phyloP scores from a whole-genome alignment of 1,140 invertebrate species.

The Philotrypesis tridentata region DNA sequence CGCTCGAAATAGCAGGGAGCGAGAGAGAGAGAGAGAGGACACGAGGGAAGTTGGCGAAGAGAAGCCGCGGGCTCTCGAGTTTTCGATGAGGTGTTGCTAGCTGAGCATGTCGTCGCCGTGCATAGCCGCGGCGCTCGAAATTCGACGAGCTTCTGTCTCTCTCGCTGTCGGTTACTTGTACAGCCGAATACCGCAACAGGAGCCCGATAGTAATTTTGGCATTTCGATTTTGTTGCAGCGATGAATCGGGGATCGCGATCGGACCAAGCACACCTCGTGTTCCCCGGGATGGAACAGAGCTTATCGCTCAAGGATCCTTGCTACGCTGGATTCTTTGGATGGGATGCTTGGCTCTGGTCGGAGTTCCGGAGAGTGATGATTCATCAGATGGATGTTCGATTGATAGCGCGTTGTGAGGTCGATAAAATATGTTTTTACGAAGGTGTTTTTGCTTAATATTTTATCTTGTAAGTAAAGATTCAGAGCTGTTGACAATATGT shows the following conservation, averaged over 20 bases:
- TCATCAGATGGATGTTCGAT: too few species aligned
- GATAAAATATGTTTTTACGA: too few species aligned
- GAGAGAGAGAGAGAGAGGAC: conserved; percentile 2
- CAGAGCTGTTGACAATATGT: too few species aligned
- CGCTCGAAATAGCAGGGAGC: background rate
- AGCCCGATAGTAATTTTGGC: background rate
- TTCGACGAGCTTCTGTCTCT: conserved; percentile 32
- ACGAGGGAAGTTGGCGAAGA: conserved; percentile 22
- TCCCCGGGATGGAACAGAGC: background rate
- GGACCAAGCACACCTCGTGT: background rate
- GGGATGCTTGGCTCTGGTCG: too few species aligned
- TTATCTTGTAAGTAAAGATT: too few species aligned
- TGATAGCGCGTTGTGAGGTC: too few species aligned
- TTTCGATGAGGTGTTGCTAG: conserved; percentile 2
- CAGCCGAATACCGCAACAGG: conserved; percentile 25
- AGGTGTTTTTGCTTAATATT: too few species aligned
- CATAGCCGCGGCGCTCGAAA: conserved; percentile 22
- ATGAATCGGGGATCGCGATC: background rate
- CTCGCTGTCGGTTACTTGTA: too few species aligned
- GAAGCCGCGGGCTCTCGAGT: conserved; percentile 12
- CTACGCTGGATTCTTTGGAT: too few species aligned
- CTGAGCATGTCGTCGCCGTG: background rate
- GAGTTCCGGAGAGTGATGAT: too few species aligned
- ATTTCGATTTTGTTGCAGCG: background rate
- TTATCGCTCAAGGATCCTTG: too few species aligned